Evolutionary conservation across 2,797 vertebrate genomes (phyloP), one percentile per base, ranked within the genome.

Genomic region (Artibeus jamaicensis): DNA sequence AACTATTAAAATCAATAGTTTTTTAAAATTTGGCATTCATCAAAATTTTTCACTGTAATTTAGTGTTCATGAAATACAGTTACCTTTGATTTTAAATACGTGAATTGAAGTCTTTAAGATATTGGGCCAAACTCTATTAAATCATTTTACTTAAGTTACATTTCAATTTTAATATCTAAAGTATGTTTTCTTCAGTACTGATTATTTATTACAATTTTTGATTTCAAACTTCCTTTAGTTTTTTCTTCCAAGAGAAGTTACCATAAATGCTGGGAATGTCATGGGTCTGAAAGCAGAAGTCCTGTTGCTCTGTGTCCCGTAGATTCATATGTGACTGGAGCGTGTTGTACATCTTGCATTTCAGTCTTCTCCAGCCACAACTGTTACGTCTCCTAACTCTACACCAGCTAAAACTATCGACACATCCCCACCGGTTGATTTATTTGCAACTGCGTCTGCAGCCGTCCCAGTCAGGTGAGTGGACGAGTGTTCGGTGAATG

Each of bases 351-450:
- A 65, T 98, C 91, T 98, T 98, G 50, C 65, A 96, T 95, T 98
- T 92, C 98, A 99, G 99, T 99, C 99, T 89, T 99, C 99, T 86
- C 99, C 99, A 97, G 99, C 98, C 94, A 99, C 99, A 98, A 99
- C 98, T 74, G 98, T 98, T 89, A 99, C 99, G 50, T 98, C 99
- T 68, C 99, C 99, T 34, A 98, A 98, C 93, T 99, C 99, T 79
- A 99, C 99, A 98, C 99, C 99, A 88, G 99, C 99, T 96, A 99
- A 99, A 99, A 99, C 99, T 95, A 99, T 99, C 86, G 99, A 99
- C 84, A 99, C 99, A 3, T 99, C 99, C 91, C 98, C 99, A 44
- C 98, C 99, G 0, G 97, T 99, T 91, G 99, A 99, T 93, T 98
- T 99, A 21, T 98, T 99, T 34, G 98, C 99, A 93, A 98, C 98